These are phyloP conservation scores for Rhabdomys pumilio DNA, from an alignment of 2,797 vertebrate genomes.

Conservation along the genomic window DNA sequence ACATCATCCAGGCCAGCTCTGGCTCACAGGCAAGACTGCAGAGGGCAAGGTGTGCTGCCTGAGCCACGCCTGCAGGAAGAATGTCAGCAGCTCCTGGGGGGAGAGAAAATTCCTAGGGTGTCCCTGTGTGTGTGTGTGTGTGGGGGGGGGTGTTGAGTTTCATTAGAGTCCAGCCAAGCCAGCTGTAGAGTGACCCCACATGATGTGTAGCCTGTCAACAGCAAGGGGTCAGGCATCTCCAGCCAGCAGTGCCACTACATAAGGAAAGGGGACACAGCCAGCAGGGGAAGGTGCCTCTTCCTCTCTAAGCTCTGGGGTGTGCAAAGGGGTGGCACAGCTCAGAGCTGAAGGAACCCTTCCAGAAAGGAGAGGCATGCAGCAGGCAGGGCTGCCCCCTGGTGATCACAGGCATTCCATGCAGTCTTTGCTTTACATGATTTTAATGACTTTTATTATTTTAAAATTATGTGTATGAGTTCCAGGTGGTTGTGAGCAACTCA, in stretches of 20 bases:
- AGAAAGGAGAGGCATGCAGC: background rate
- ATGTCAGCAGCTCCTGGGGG: background rate
- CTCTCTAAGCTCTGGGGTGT: background rate
- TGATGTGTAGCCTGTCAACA: background rate
- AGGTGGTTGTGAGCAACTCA: background rate
- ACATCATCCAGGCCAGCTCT: background rate
- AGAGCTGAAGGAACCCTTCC: background rate
- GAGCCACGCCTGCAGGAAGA: background rate
- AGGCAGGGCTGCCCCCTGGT: conserved; percentile 67
- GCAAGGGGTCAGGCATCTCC: background rate
- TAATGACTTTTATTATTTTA: background rate
- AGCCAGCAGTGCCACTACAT: background rate
- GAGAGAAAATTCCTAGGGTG: background rate
- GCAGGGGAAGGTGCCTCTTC: background rate
- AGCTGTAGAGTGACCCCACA: background rate
- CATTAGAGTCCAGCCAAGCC: background rate
- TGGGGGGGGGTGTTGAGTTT: too few relatives aligned
- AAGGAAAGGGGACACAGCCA: background rate
- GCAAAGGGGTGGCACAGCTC: background rate
- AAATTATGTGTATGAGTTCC: background rate
- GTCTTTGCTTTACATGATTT: background rate
- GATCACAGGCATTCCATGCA: conserved; percentile 50
- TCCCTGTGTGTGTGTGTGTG: too few relatives aligned
- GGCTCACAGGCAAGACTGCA: background rate
- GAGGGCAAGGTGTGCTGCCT: background rate